Base-by-base conservation (phyloP, 2,797 vertebrate species). In the Bradypodion pumilum region DNA sequence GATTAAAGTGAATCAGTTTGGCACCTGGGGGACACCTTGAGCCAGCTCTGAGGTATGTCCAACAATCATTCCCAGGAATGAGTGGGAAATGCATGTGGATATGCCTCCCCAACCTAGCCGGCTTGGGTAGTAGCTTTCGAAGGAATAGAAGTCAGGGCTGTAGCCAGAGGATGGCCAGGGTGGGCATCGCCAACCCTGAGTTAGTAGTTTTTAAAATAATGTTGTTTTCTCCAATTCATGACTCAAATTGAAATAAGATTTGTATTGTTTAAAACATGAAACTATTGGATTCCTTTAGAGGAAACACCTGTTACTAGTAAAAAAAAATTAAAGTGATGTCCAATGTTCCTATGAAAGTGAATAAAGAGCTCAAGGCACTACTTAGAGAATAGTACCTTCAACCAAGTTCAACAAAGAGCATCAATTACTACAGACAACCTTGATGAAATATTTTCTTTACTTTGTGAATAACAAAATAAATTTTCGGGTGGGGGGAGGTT, bases 371-470 rank as follows among this genome's bases (percentile, higher is more conserved):
- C 85, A 92, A 91, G 90, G 85, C 89, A 81, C 85, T 85, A 35
- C 79, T 95, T 88, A 91, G 80, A 90, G 68, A 86, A 90, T 90
- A 21, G 91, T 90, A 23, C 85, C 84, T 91, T 91, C 90, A 89
- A 91, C 44, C 65, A 84, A 89, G 89, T 85, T 88, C 84, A 88
- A 72, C 62, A 70, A 90, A 92, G 73, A 79, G 70, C 80, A 93
- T 94, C 86, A 91, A 89, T 94, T 91, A 90, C 73, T 78, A 63
- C 25, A 81, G 60, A 90, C 88, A 93, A 72, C 52, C 76, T 80
- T 91, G 83, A 91, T 85, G 73, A 91, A 92, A 92, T 37, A 40
- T 86, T 92, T 93, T 93, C 79, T 86, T 93, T 93, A 82, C 63
- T 91, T 81, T 92, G 52, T 78, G 88, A 92, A 88, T 15, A 88